Evolutionary conservation across 2,113 vertebrate species (phyloP).

Genomic region (Erinaceus europaeus): DNA sequence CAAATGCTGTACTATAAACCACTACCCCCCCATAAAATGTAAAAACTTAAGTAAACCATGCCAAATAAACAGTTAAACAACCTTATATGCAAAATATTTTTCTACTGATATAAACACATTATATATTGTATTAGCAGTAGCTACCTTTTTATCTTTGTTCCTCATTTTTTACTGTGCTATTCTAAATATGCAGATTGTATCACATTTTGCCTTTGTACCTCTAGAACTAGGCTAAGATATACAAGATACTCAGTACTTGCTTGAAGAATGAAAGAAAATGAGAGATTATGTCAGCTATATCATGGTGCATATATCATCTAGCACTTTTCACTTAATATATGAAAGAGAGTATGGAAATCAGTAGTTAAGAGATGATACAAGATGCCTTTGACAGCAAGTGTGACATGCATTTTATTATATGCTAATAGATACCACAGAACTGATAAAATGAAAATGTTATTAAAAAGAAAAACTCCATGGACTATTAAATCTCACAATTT

Average conservation of each 20-base stretch:
- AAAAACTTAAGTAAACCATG: background rate
- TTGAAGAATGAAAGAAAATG: background rate
- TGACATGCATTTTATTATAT: background rate
- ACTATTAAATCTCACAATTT: background rate
- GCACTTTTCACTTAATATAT: background rate
- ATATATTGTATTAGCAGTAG: background rate
- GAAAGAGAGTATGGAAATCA: too few species aligned
- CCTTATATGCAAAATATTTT: background rate
- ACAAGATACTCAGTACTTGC: background rate
- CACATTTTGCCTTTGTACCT: background rate
- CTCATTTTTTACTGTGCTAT: background rate
- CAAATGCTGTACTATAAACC: too few species aligned
- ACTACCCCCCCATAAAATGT: too few species aligned
- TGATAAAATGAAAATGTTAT: constrained; percentile 19
- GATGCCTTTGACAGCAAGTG: background rate
- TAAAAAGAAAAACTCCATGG: background rate
- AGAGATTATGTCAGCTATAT: background rate
- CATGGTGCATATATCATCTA: background rate
- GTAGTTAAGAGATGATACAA: too few species aligned
- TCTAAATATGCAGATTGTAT: background rate
- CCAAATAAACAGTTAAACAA: background rate
- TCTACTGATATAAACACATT: background rate
- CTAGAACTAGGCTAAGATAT: background rate
- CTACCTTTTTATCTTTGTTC: background rate
- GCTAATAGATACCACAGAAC: background rate